Base-by-base conservation (phyloP, 2,113 vertebrate species). In the Pelecanoides urinatrix region DNA sequence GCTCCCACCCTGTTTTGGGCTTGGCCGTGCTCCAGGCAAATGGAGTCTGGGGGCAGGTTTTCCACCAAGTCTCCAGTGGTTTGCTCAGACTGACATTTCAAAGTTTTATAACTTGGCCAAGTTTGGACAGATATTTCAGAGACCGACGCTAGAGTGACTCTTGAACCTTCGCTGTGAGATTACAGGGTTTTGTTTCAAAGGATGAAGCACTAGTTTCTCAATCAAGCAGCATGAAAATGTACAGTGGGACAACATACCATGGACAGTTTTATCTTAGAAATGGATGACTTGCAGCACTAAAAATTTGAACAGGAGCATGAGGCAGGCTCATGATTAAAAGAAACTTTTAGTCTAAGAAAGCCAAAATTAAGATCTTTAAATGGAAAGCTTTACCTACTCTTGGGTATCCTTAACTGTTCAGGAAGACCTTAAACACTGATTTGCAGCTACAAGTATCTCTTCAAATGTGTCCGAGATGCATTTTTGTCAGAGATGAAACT, bases 11-110 rank as follows among this genome's bases (percentile, higher is more conserved):
- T 42, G 27, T 78, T 80, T 74, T 52, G 75, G 22, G 7, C 42
- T 83, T 62, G 59, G 19, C 26, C 0, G 0, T 65, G 26, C 53
- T 53, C 44, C 3, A 1, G 14, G 44, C 44, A 49, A 75, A 63
- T 36, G 19, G 36, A 72, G 56, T 75, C 22, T 65, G 30, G 23
- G 29, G 49, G 26, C 12, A 55, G 55, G 7, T 89, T 86, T 87
- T 80, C 34, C 19, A 76, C 45, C 21, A 49, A 42, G 32, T 21
- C 20, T 73, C 7, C 55, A 66, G 13, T 55, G 20, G 10, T 86
- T 86, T 92, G 16, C n/a, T 90, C 26, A 73, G 68, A 47, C 25
- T 77, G 50, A 11, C 7, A 47, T 77, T 92, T 73, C 38, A 42
- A 42, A 65, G 47, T 62, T 63, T 65, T 93, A 56, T 66, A 66